These are phyloP conservation scores for Megamerina dolium DNA, from an alignment of 2,888 invertebrate species.

Conservation along the genomic window DNA sequence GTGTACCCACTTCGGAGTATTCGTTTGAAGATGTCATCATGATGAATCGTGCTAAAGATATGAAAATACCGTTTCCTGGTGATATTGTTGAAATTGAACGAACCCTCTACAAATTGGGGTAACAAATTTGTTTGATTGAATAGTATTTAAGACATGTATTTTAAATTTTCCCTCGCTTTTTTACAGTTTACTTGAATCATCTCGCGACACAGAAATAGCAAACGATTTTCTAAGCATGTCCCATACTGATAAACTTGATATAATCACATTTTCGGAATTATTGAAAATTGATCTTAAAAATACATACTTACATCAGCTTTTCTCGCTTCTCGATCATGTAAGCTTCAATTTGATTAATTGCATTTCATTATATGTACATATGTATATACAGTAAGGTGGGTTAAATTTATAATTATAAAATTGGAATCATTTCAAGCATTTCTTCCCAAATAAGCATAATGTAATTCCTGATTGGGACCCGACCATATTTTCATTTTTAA, in stretches of 20 bases:
- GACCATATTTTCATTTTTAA: too few relatives aligned
- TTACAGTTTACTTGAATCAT: slow-evolving; percentile 54
- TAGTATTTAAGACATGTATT: not conserved
- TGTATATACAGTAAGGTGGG: too few relatives aligned
- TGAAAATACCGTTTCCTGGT: slow-evolving; percentile 70
- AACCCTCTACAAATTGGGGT: slow-evolving; percentile 72
- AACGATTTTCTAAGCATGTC: slow-evolving; percentile 24
- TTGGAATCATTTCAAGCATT: too few relatives aligned
- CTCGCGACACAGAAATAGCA: slow-evolving; percentile 50
- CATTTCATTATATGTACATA: too few relatives aligned
- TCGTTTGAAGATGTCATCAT: slow-evolving; percentile 88
- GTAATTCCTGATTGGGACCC: too few relatives aligned
- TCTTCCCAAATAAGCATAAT: too few relatives aligned
- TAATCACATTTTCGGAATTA: slow-evolving; percentile 36
- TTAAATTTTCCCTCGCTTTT: not conserved
- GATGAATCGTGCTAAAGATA: slow-evolving; percentile 75
- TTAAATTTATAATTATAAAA: too few relatives aligned
- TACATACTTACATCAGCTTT: slow-evolving; percentile 34
- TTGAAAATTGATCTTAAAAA: slow-evolving; percentile 34
- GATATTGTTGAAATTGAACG: slow-evolving; percentile 74
- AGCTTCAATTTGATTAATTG: slow-evolving; percentile 9
- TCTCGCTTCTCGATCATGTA: slow-evolving; percentile 40
- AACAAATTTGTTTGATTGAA: slow-evolving; percentile 27
- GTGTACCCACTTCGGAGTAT: slow-evolving; percentile 82
- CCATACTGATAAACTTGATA: slow-evolving; percentile 33